These are phyloP conservation scores for Tricholaema leucomelas DNA, from an alignment of 2,113 vertebrate species.

Conservation along the genomic window DNA sequence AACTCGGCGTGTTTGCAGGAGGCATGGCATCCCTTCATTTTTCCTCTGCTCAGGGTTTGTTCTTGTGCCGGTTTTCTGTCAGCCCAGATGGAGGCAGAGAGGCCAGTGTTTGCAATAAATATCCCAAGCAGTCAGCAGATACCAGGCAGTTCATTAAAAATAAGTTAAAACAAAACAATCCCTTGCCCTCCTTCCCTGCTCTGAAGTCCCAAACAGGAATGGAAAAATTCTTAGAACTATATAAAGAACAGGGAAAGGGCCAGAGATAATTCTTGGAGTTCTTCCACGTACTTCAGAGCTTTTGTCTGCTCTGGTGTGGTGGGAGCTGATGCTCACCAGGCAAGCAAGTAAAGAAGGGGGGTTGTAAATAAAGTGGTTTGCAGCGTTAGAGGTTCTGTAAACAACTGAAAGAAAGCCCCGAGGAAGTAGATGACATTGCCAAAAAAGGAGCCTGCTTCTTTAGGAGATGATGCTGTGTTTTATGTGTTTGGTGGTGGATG, in stretches of 20 bases:
- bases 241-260: conserved; percentile 26
- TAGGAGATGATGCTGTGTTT: conserved; percentile 14
- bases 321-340: not conserved
- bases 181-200: not conserved
- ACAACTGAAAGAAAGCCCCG: not conserved
- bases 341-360: not conserved
- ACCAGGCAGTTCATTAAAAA: conserved; percentile 34
- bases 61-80: not conserved
- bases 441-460: not conserved
- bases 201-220: conserved; percentile 38
- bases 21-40: conserved; percentile 18
- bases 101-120: not conserved
- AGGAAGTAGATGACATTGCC: not conserved
- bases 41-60: not conserved
- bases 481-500: not conserved
- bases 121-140: conserved; percentile 4
- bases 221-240: conserved; percentile 59
- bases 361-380: not conserved
- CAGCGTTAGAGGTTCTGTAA: not conserved
- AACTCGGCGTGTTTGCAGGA: conserved; percentile 6
- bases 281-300: not conserved
- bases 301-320: not conserved
- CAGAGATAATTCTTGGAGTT: conserved; percentile 49
- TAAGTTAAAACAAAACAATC: conserved; percentile 45
- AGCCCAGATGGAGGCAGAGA: conserved; percentile 1